Percentiles rank a stretch among this genome's conserved stretches.
phyloP scores from a whole-genome alignment of 1,140 invertebrate species.

The Nephila pilipes region DNA sequence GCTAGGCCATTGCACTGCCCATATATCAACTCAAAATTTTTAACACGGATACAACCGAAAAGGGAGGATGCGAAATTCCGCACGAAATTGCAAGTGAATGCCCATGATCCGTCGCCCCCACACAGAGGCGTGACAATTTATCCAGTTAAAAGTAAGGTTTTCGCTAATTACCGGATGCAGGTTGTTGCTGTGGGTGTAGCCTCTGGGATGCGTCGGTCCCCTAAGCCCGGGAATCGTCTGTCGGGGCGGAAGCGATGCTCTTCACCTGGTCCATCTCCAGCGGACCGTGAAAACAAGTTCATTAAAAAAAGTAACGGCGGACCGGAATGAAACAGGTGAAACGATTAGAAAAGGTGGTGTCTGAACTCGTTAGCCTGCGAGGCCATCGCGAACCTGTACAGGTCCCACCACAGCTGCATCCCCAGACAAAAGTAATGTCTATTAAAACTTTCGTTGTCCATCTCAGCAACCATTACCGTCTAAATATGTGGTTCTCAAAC shows the following conservation, averaged over 20 bases:
- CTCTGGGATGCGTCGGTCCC: not conserved
- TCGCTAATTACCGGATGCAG: slow-evolving; percentile 52
- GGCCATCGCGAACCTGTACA: not conserved
- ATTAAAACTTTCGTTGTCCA: too few relatives aligned
- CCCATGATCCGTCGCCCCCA: not conserved
- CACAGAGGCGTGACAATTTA: slow-evolving; percentile 21
- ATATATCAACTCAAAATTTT: too few relatives aligned
- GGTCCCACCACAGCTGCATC: too few relatives aligned
- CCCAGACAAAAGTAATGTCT: too few relatives aligned
- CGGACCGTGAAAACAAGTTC: slow-evolving; percentile 62
- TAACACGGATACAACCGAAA: not conserved
- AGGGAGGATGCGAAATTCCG: not conserved
- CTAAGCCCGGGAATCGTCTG: slow-evolving; percentile 51
- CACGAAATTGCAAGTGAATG: not conserved
- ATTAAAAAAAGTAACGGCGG: slow-evolving; percentile 19
- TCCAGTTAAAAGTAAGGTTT: slow-evolving; percentile 23
- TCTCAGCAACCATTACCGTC: too few relatives aligned
- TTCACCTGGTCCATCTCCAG: slow-evolving; percentile 24
- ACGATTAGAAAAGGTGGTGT: slow-evolving; percentile 2
- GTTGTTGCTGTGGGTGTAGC: slow-evolving; percentile 26
- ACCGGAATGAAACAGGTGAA: slow-evolving; percentile 39
- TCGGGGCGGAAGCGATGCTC: slow-evolving; percentile 13
- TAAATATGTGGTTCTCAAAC: too few relatives aligned
- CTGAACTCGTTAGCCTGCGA: not conserved
- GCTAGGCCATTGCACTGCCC: too few relatives aligned